A percentile compares a stretch with the other conserved stretches of the same genome.
phyloP scores from a whole-genome alignment of 2,797 vertebrate species.

The Thunnus albacares region DNA sequence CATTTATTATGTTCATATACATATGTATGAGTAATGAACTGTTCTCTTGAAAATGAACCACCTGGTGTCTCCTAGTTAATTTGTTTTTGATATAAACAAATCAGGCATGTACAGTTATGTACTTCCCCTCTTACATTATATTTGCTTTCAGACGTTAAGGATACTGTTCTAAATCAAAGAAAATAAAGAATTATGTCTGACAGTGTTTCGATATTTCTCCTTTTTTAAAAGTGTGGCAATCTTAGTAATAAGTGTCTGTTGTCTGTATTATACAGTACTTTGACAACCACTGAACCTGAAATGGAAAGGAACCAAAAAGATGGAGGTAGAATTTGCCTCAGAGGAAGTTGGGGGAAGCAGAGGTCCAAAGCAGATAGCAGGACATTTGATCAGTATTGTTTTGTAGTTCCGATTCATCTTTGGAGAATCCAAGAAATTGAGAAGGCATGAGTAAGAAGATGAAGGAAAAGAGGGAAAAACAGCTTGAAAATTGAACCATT shows the following conservation, averaged over 20 bases:
- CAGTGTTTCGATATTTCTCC: too few relatives aligned
- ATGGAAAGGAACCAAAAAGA: not conserved
- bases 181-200: not conserved
- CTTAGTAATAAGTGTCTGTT: not conserved
- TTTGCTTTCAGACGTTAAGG: not conserved
- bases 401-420: not conserved
- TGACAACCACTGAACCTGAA: not conserved
- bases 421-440: not conserved
- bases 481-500: not conserved
- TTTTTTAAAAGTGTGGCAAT: not conserved
- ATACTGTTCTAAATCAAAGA: not conserved
- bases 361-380: not conserved
- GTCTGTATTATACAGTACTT: not conserved
- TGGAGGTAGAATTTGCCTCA: not conserved
- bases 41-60: not conserved
- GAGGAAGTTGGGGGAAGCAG: not conserved
- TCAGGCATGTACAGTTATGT: not conserved
- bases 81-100: not conserved
- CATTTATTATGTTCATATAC: not conserved
- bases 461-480: not conserved
- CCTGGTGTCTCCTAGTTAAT: not conserved
- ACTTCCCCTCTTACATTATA: too few relatives aligned
- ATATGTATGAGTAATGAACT: not conserved
- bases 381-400: not conserved
- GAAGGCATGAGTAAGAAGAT: not conserved